Percentiles rank a stretch among this genome's conserved stretches.
Evolutionary conservation across 2,888 invertebrate species (phyloP).

Genomic region (Troides oblongomaculatus): DNA sequence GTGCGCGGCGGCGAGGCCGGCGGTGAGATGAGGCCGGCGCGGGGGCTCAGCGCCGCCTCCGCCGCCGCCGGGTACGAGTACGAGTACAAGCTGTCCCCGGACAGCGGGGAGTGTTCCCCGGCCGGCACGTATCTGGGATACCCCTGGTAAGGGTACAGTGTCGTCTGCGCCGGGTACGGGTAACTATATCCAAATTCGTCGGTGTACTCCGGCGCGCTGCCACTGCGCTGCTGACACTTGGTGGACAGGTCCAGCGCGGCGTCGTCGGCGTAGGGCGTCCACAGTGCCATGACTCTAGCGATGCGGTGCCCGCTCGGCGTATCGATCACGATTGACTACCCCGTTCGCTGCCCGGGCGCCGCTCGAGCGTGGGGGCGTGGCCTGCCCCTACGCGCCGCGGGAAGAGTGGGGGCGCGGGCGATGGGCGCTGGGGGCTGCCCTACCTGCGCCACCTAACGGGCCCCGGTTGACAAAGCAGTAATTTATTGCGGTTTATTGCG

Average conservation of each 20-base stretch:
- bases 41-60: neutral
- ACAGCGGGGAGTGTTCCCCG: slow-evolving; percentile 35
- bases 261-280: slow-evolving; percentile 65
- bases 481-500: slow-evolving; percentile 26
- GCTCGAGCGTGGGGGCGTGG: slow-evolving; percentile 35
- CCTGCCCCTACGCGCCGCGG: slow-evolving; percentile 30
- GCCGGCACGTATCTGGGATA: slow-evolving; percentile 34
- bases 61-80: slow-evolving; percentile 17
- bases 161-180: slow-evolving; percentile 20
- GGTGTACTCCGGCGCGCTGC: slow-evolving; percentile 34
- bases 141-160: slow-evolving; percentile 22
- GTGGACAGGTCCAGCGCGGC: slow-evolving; percentile 54
- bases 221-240: slow-evolving; percentile 30
- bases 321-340: slow-evolving; percentile 31
- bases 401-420: neutral
- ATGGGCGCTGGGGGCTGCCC: neutral
- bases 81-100: slow-evolving; percentile 34
- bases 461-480: slow-evolving; percentile 12
- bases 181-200: slow-evolving; percentile 26
- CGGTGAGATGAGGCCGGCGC: slow-evolving; percentile 39
- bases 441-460: slow-evolving; percentile 33
- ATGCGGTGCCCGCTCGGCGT: slow-evolving; percentile 11
- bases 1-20: slow-evolving; percentile 73
- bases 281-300: slow-evolving; percentile 51
- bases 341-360: slow-evolving; percentile 33